These are phyloP conservation scores for Archocentrus centrarchus DNA, from an alignment of 2,113 vertebrate species.

Conservation along the genomic window DNA sequence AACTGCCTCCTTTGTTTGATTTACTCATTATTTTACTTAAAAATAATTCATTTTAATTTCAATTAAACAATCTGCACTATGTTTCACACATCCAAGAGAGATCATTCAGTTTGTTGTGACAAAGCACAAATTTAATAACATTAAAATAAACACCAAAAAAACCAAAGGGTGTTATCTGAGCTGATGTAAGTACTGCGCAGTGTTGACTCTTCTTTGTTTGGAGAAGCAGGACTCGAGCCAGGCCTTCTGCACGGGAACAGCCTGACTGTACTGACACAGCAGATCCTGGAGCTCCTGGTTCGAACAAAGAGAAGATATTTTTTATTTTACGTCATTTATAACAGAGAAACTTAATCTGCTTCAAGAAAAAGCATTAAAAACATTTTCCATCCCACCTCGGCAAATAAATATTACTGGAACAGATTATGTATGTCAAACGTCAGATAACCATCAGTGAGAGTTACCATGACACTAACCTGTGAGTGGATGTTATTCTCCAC, in stretches of 20 bases:
- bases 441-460: not conserved
- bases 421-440: not conserved
- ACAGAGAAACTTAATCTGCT: not conserved
- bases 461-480: slow-evolving; percentile 58
- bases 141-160: not conserved
- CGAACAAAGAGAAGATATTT: not conserved
- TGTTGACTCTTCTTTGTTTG: slow-evolving; percentile 70
- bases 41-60: not conserved
- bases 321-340: not conserved
- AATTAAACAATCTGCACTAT: not conserved
- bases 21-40: not conserved
- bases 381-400: not conserved
- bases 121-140: not conserved
- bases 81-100: not conserved
- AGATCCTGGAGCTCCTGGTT: slow-evolving; percentile 79
- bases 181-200: slow-evolving; percentile 48
- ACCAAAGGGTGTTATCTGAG: slow-evolving; percentile 11
- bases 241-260: slow-evolving; percentile 68
- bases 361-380: not conserved
- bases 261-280: slow-evolving; percentile 53
- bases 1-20: not conserved
- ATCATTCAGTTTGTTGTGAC: not conserved
- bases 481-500: slow-evolving; percentile 71
- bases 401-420: slow-evolving; percentile 3
- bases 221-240: slow-evolving; percentile 84